Evolutionary conservation across 2,888 invertebrate genomes (phyloP).

Genomic region (Biston stratarius): DNA sequence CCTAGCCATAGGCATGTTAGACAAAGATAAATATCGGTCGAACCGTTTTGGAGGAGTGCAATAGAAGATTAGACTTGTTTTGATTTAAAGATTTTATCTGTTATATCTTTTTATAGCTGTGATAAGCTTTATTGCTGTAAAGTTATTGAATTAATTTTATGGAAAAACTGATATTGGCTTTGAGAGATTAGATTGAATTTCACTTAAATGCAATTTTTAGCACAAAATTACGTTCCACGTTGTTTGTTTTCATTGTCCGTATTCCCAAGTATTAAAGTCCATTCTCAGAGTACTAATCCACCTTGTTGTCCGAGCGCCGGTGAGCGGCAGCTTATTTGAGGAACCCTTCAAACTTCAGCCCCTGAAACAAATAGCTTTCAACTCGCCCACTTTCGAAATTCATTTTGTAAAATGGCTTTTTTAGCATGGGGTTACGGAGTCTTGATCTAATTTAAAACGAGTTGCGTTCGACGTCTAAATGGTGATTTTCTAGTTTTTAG

Average conservation of each 20-base stretch:
- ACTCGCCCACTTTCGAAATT: constrained; percentile 33
- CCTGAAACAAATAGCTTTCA: constrained; percentile 41
- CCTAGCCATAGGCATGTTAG: too few species aligned
- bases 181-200: not conserved
- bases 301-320: constrained; percentile 16
- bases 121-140: too few species aligned
- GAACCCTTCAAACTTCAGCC: constrained; percentile 42
- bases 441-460: constrained; percentile 1
- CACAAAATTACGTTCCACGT: not conserved
- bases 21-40: too few species aligned
- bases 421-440: not conserved
- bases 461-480: not conserved
- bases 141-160: too few species aligned
- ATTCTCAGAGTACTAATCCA: constrained; percentile 21
- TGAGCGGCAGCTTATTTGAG: constrained; percentile 39
- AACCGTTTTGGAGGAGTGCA: too few species aligned
- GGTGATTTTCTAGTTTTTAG: too few species aligned
- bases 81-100: too few species aligned
- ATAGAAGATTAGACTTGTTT: too few species aligned
- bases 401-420: constrained; percentile 36
- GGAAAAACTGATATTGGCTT: too few species aligned
- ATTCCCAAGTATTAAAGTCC: constrained; percentile 9
- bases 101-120: too few species aligned
- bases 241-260: not conserved
- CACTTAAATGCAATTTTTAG: not conserved